Base-by-base conservation (phyloP, 2,797 vertebrate genomes). In the Ficedula albicollis region DNA sequence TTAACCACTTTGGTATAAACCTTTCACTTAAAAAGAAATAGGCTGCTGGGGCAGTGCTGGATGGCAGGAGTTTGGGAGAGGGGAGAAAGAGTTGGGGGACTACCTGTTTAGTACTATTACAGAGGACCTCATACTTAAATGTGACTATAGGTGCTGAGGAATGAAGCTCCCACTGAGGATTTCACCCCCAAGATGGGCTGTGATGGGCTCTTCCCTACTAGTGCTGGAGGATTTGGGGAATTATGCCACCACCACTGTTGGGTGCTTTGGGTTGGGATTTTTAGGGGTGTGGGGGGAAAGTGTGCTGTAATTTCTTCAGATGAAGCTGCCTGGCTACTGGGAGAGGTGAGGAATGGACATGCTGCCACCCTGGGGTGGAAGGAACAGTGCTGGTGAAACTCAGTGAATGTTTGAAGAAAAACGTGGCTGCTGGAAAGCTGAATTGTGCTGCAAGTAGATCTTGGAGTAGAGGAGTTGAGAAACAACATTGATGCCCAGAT, bases 1-100 rank as follows among this genome's bases (percentile, higher is more conserved):
- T 63, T 72, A 86, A 95, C 91, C 91, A 75, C 64, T 93, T 84
- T 4, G 32, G 59, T 90, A 54, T 94, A 91, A 96, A 93, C 91
- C 85, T 91, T 90, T 96, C 77, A 39, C 89, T 93, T 94, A 38
- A 77, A 93, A 90, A 74, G 83, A 87, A 70, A 94, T 74, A 0
- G 11, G 43, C 58, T 91, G 75, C 48, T 39, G 36, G 22, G 26
- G 41, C 25, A 78, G 27, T 68, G 67, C 92, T 83, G 75, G 59
- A 59, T 91, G 75, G 43, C 49, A 63, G 70, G 62, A n/a, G n/a
- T n/a, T n/a, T 55, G 67, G 74, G 69, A 81, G 49, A 68, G 46
- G 49, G 41, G 23, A 86, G n/a, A 55, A 60, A 13, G n/a, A 11
- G 5, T 26, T 15, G 6, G 27, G 18, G 5, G 3, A 27, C 19